Base-by-base conservation (phyloP, 2,797 vertebrate genomes). In the Mionectes olivaceus region DNA sequence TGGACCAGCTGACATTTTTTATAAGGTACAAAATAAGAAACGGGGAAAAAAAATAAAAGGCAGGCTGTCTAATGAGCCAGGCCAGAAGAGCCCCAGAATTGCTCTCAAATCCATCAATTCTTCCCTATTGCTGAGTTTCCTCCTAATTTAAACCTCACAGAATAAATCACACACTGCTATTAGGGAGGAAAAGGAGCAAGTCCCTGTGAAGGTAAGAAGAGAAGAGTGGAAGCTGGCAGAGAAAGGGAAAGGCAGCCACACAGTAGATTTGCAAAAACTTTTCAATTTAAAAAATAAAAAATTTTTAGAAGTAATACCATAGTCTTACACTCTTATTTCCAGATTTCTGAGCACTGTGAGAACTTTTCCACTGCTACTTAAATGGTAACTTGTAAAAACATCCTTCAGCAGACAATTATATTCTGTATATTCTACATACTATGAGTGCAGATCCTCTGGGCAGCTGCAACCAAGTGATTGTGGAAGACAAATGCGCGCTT, bases 111-210 rank as follows among this genome's bases (percentile, higher is more conserved):
- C 57, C 65, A 83, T 80, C 65, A 49, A 32, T 91, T 71, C 73
- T 81, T 73, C 53, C 65, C 82, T 85, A 15, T 84, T 91, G 89
- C 82, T 83, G 79, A 90, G 76, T 70, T 78, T 76, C 74, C 39
- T 80, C 57, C 82, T 94, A 93, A 96, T 93, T 87, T 90, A 95
- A 93, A 52, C 75, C 43, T 64, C 10, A 55, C 13, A 82, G 61
- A 90, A 91, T 86, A 94, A 94, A 89, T 85, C 90, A 90, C 28
- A 22, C 11, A 18, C 13, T 46, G 74, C 56, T 81, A 47, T 71
- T 63, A 73, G 19, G 39, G 32, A 91, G 30, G 61, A 90, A 49
- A 90, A 90, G 59, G 46, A 86, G 43, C n/a, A 73, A 41, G 33
- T 49, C 59, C 47, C 60, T 39, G 33, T 9, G 37, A 60, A 77